phyloP scores from a whole-genome alignment of 37 sponge, comb jelly and placozoan genomes.

The Geodia barretti region DNA sequence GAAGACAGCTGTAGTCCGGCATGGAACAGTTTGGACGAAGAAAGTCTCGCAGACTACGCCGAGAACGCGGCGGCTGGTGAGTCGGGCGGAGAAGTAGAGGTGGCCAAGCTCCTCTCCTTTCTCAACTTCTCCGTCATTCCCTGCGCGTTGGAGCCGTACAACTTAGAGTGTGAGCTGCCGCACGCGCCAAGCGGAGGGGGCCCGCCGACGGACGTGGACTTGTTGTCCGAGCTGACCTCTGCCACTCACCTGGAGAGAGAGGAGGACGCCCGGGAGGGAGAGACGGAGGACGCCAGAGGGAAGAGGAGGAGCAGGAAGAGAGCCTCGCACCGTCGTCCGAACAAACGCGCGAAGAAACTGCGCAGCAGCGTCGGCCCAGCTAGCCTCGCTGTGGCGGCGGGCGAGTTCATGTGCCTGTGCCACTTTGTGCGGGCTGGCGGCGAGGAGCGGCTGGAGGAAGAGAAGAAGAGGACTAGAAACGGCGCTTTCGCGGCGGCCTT shows the following conservation, averaged over 20 bases:
- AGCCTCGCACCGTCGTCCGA: slow-evolving; percentile 12
- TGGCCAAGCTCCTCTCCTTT: slow-evolving; percentile 45
- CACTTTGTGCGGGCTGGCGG: too few species aligned
- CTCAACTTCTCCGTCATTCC: slow-evolving; percentile 51
- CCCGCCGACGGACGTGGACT: slow-evolving; percentile 7
- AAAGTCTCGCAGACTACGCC: too few species aligned
- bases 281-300: neutral
- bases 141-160: slow-evolving; percentile 10
- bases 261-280: neutral
- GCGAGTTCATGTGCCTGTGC: too few species aligned
- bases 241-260: slow-evolving; percentile 9
- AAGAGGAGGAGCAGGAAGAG: slow-evolving; percentile 6
- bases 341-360: slow-evolving; percentile 16
- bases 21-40: too few species aligned
- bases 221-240: slow-evolving; percentile 20
- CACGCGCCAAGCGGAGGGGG: neutral
- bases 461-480: too few species aligned
- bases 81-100: slow-evolving; percentile 49
- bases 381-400: too few species aligned
- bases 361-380: neutral
- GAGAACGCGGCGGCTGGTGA: too few species aligned
- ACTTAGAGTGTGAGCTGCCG: neutral
- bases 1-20: too few species aligned
- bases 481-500: too few species aligned
- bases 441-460: too few species aligned